A percentile compares a stretch with the other conserved stretches of the same genome.
phyloP scores from a whole-genome alignment of 2,113 vertebrate genomes.

The Pterocles burchelli region DNA sequence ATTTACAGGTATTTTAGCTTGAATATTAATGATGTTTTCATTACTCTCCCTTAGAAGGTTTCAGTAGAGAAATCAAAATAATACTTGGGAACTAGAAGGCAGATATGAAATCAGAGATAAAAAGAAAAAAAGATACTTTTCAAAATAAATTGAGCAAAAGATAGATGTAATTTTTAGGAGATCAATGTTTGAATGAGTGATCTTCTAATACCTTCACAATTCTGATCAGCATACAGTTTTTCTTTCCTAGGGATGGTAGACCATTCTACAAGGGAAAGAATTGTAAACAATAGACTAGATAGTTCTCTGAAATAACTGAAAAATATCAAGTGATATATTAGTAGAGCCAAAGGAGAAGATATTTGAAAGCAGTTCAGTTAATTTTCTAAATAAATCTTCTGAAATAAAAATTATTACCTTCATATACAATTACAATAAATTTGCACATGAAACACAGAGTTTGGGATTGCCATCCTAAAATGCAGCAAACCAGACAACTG shows the following conservation, averaged over 20 bases:
- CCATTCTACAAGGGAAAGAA: not conserved
- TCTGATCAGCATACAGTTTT: not conserved
- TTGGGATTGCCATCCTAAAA: not conserved
- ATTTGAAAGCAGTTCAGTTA: not conserved
- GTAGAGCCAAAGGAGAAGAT: not conserved
- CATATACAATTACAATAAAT: not conserved
- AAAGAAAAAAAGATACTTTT: not conserved
- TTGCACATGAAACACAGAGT: not conserved
- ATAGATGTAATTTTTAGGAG: not conserved
- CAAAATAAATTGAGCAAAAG: not conserved
- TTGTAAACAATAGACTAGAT: not conserved
- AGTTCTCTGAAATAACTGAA: not conserved
- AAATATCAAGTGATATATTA: not conserved
- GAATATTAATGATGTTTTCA: not conserved
- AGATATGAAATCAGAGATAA: not conserved
- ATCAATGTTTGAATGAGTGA: not conserved
- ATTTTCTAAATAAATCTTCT: not conserved
- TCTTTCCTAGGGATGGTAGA: not conserved
- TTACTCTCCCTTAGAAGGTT: not conserved
- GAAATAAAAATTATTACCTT: not conserved
- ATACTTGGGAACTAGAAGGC: not conserved
- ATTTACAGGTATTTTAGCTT: not conserved
- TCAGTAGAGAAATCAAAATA: not conserved
- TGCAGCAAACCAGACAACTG: not conserved
- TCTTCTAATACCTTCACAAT: not conserved